Conservation (phyloP, 30 jellyfish, hydroid and myxozoan species). For the Euphysa ruthae region DNA sequence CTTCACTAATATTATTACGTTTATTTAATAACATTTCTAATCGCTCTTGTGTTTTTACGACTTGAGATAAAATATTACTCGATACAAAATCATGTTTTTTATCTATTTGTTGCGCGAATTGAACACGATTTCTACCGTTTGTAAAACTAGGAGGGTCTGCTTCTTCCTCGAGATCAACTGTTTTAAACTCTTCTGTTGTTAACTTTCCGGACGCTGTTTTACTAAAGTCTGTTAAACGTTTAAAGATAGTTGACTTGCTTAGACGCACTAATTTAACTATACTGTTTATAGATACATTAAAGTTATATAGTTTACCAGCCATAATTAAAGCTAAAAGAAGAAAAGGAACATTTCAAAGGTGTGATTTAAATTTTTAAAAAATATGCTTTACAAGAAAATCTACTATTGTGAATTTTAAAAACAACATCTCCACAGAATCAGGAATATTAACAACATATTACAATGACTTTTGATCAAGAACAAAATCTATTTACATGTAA, state of each 20-base stretch:
- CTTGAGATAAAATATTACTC: constrained; percentile 55
- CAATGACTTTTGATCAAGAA: no score
- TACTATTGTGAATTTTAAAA: no score
- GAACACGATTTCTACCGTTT: constrained; percentile 68
- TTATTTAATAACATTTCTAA: constrained; percentile 53
- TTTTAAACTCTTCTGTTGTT: constrained; percentile 84
- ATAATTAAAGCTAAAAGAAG: constrained; percentile 60
- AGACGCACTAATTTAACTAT: constrained; percentile 77
- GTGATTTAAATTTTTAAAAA: no score
- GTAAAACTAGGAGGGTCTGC: constrained; percentile 96
- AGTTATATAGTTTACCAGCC: constrained; percentile 90
- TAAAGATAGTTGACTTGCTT: constrained; percentile 69
- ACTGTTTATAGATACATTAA: constrained; percentile 57
- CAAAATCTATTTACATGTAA: no score
- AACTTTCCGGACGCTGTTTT: constrained; percentile 80
- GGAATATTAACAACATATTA: no score
- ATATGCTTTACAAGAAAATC: no score
- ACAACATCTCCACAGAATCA: no score
- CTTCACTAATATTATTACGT: constrained; percentile 54
- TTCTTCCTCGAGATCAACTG: constrained; percentile 91
- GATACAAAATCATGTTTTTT: constrained; percentile 19
- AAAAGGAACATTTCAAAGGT: background rate
- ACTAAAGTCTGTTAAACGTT: constrained; percentile 78
- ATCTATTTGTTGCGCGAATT: constrained; percentile 60
- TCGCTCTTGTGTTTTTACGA: constrained; percentile 62